Conservation (phyloP, 2,113 vertebrate genomes). For the Ahaetulla prasina region DNA sequence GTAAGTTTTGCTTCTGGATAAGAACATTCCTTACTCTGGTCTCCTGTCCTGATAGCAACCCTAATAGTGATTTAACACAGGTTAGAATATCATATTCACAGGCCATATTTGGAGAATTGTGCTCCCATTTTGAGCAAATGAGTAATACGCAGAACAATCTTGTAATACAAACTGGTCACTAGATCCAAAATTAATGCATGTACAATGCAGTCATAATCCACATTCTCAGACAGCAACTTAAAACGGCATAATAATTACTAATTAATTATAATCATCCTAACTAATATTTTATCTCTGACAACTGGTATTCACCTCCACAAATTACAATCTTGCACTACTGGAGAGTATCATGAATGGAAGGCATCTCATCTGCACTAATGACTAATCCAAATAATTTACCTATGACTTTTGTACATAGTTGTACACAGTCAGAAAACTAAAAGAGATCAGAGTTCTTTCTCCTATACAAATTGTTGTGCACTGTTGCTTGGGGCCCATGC, state of each 20-base stretch:
- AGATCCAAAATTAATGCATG: neutral
- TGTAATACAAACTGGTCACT: neutral
- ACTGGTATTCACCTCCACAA: neutral
- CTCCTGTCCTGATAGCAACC: neutral
- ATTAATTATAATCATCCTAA: neutral
- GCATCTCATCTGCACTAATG: neutral
- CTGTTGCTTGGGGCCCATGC: neutral
- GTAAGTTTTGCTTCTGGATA: neutral
- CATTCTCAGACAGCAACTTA: neutral
- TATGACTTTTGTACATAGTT: neutral
- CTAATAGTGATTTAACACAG: neutral
- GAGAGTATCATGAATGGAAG: neutral
- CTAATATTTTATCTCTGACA: neutral
- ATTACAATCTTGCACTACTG: neutral
- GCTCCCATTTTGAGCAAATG: neutral
- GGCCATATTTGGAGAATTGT: neutral
- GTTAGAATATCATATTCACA: neutral
- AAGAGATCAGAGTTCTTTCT: neutral
- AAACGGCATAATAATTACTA: neutral
- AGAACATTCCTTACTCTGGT: neutral
- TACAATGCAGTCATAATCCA: neutral
- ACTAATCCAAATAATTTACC: neutral
- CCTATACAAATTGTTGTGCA: neutral
- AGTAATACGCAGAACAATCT: neutral
- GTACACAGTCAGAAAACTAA: neutral